A percentile compares a stretch with the other conserved stretches of the same genome.
Evolutionary conservation across 1,140 invertebrate genomes (phyloP).

Genomic region (Macrobrachium nipponense): DNA sequence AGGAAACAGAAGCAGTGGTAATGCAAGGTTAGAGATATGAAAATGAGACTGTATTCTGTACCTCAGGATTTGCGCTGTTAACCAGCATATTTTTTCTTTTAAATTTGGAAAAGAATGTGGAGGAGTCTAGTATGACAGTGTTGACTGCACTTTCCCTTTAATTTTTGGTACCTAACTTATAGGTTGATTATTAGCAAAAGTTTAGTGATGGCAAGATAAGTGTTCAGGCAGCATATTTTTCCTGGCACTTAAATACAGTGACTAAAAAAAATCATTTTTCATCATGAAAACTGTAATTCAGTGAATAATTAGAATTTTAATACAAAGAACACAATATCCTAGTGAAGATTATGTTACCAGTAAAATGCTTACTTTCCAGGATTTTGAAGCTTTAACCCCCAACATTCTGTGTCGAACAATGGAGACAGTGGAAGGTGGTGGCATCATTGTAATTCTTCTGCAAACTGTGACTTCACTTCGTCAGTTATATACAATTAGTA

Average conservation of each 20-base stretch:
- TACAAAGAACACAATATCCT: no score
- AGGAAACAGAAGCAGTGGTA: no score
- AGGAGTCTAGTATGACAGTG: no score
- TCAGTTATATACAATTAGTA: constrained; percentile 95
- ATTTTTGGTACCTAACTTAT: background rate
- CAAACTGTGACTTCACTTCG: constrained; percentile 88
- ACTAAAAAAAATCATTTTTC: no score
- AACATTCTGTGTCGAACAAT: constrained; percentile 97
- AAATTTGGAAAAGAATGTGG: no score
- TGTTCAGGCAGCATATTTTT: background rate
- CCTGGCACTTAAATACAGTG: background rate
- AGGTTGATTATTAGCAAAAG: no score
- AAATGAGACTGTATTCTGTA: no score
- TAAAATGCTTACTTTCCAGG: constrained; percentile 73
- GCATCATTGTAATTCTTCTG: constrained; percentile 88
- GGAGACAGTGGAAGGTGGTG: constrained; percentile 99
- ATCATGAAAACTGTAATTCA: background rate
- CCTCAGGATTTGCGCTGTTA: no score
- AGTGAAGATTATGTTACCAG: no score
- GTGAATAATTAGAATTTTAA: no score
- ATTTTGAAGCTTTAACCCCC: constrained; percentile 99
- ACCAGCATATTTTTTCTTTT: no score
- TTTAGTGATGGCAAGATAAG: background rate
- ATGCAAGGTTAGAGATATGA: no score
- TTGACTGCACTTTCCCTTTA: background rate